Evolutionary conservation across 2,888 invertebrate species (phyloP).

Genomic region (Microplitis deprimator): DNA sequence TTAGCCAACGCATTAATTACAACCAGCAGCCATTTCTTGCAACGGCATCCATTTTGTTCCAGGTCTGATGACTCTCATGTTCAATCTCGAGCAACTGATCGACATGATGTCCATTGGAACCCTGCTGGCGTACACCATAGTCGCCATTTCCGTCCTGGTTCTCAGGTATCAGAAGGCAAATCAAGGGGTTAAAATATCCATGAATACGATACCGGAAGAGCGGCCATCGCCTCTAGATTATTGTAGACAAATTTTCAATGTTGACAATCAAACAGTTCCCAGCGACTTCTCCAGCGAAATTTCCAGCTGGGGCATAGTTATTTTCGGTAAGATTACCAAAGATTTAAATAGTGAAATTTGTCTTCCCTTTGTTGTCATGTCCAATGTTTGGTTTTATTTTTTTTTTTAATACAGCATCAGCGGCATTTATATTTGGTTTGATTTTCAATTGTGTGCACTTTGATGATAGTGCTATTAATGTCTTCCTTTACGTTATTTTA

Average conservation of each 20-base stretch:
- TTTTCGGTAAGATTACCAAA: constrained; percentile 73
- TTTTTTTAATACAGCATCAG: constrained; percentile 73
- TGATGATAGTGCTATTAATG: constrained; percentile 56
- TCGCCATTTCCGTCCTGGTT: constrained; percentile 90
- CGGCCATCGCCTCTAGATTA: constrained; percentile 55
- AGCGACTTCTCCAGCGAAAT: constrained; percentile 77
- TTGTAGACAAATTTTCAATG: constrained; percentile 78
- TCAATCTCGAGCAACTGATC: constrained; percentile 90
- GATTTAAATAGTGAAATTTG: neutral
- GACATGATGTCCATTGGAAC: constrained; percentile 98
- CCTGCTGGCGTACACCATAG: constrained; percentile 91
- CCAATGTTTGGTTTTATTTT: neutral
- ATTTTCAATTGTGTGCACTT: constrained; percentile 68
- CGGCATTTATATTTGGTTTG: constrained; percentile 74
- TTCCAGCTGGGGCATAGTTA: constrained; percentile 76
- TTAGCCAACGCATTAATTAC: neutral
- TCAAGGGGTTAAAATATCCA: constrained; percentile 43
- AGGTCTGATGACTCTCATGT: constrained; percentile 86
- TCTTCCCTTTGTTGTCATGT: neutral
- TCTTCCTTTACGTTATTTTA: constrained; percentile 72
- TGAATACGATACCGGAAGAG: constrained; percentile 59
- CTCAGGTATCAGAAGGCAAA: constrained; percentile 75
- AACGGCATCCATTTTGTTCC: neutral
- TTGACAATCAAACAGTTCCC: constrained; percentile 80
- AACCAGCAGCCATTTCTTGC: neutral